Percentiles rank a stretch among this genome's conserved stretches.
Evolutionary conservation across 2,113 vertebrate genomes (phyloP).

Genomic region (Silurus asotus): DNA sequence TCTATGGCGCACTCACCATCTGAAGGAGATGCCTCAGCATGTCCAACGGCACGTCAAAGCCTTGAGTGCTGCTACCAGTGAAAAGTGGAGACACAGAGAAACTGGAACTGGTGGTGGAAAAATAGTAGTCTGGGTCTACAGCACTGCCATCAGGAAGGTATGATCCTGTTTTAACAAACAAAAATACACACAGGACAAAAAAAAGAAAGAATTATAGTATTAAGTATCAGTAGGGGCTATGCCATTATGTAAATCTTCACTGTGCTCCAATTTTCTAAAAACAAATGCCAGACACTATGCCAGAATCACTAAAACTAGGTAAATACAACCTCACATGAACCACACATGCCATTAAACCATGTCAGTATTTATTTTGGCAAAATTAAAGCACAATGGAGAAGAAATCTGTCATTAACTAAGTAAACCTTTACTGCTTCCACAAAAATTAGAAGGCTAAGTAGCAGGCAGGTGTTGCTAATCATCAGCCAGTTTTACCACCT

Average conservation of each 20-base stretch:
- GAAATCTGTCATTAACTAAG: no score
- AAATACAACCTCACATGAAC: no score
- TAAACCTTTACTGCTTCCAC: no score
- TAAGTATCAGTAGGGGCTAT: not conserved
- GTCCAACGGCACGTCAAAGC: slow-evolving; percentile 86
- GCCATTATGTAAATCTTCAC: not conserved
- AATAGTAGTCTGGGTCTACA: slow-evolving; percentile 91
- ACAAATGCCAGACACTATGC: no score
- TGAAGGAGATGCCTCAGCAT: slow-evolving; percentile 85
- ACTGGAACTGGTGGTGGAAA: slow-evolving; percentile 93
- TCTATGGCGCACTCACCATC: slow-evolving; percentile 76
- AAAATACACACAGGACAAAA: not conserved
- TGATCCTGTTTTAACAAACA: slow-evolving; percentile 72
- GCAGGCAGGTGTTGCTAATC: no score
- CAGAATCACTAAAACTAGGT: no score
- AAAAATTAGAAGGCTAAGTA: no score
- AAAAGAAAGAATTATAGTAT: not conserved
- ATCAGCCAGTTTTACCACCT: no score
- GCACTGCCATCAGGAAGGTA: slow-evolving; percentile 89
- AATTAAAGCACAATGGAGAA: no score
- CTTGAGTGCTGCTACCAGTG: slow-evolving; percentile 84
- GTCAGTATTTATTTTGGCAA: no score
- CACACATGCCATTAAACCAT: no score
- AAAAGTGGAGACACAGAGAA: slow-evolving; percentile 95
- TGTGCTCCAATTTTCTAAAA: not conserved